phyloP scores from a whole-genome alignment of 2,888 invertebrate genomes.

The Automeris io region DNA sequence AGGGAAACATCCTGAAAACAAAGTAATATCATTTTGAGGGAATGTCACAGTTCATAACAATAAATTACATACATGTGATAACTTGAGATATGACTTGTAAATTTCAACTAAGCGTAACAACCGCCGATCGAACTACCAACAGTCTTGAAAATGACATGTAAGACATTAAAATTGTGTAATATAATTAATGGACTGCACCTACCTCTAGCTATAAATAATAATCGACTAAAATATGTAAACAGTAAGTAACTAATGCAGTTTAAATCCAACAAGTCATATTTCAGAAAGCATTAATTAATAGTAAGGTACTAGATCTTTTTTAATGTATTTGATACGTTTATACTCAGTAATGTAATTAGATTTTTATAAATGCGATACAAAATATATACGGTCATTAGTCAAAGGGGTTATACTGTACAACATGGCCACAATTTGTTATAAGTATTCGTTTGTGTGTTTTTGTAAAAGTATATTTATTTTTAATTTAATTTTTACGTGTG shows the following conservation, averaged over 20 bases:
- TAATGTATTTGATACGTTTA: conserved; percentile 72
- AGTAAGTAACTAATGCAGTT: too few species aligned
- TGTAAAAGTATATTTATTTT: neutral
- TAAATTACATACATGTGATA: conserved; percentile 45
- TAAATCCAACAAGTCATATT: conserved; percentile 33
- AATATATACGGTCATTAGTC: conserved; percentile 20
- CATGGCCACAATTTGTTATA: neutral
- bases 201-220: too few species aligned
- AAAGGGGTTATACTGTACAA: conserved; percentile 4
- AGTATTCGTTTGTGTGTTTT: conserved; percentile 3
- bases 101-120: too few species aligned
- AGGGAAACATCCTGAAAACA: conserved; percentile 46
- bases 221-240: too few species aligned
- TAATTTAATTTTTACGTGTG: neutral
- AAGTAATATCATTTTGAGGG: too few species aligned
- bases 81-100: conserved; percentile 48
- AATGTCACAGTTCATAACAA: conserved; percentile 31
- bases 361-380: conserved; percentile 45
- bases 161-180: too few species aligned
- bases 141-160: too few species aligned
- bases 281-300: conserved; percentile 26
- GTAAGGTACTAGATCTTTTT: conserved; percentile 29
- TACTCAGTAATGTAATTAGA: conserved; percentile 67
- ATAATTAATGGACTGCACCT: too few species aligned
- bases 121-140: too few species aligned